These are phyloP conservation scores for Sarcophaga bullata DNA, from an alignment of 1,140 invertebrate species.

Conservation along the genomic window DNA sequence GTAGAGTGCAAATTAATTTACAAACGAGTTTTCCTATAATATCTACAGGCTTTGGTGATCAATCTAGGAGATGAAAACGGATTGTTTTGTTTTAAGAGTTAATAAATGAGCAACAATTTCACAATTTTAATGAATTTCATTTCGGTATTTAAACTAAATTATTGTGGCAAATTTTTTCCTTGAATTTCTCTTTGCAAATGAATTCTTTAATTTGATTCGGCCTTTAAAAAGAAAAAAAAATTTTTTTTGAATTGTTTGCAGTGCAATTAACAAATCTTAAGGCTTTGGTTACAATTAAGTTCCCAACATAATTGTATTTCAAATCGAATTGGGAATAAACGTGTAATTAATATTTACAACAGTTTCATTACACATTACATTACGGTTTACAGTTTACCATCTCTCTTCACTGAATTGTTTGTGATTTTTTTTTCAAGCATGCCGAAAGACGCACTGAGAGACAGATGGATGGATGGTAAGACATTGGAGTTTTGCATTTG, in stretches of 20 bases:
- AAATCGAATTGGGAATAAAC: neutral
- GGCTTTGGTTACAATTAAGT: neutral
- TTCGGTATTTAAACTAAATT: neutral
- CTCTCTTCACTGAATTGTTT: no score
- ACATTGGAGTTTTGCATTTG: no score
- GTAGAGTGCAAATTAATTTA: neutral
- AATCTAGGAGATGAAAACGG: neutral
- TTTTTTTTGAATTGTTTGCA: neutral
- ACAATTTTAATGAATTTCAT: conserved; percentile 1
- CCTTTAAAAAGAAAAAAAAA: no score
- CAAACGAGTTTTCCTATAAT: neutral
- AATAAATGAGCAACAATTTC: conserved; percentile 11
- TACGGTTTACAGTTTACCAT: no score
- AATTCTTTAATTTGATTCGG: neutral
- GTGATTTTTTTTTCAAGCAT: no score
- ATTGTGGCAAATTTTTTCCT: neutral
- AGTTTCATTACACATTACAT: neutral
- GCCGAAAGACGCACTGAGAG: no score
- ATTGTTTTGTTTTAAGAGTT: neutral
- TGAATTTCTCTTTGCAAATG: neutral
- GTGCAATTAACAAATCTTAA: neutral
- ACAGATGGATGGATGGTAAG: no score
- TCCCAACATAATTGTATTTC: neutral
- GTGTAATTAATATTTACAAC: neutral
- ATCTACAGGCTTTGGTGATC: neutral